These are phyloP conservation scores for Drosophila anomelani DNA, from an alignment of 2,888 invertebrate genomes.

Conservation along the genomic window DNA sequence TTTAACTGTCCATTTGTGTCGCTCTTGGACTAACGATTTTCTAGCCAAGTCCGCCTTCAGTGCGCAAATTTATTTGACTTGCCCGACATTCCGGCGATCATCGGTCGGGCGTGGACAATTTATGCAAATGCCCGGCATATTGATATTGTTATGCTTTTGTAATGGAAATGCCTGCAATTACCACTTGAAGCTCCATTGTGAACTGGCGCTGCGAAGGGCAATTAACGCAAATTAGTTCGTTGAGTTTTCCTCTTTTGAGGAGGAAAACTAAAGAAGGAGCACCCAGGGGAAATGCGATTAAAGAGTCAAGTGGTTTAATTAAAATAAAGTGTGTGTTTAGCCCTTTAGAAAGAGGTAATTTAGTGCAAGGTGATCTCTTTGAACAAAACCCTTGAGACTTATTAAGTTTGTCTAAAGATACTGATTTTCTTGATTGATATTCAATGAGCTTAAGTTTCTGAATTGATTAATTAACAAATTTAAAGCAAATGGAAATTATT, in stretches of 20 bases:
- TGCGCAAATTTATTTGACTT: slow-evolving; percentile 64
- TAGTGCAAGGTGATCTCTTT: neutral
- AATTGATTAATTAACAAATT: neutral
- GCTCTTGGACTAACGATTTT: slow-evolving; percentile 73
- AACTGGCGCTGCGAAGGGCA: slow-evolving; percentile 30
- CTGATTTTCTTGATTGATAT: neutral
- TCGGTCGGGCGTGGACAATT: slow-evolving; percentile 25
- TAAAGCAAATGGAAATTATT: neutral
- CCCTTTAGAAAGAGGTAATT: neutral
- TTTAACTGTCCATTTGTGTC: slow-evolving; percentile 74
- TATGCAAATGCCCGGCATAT: slow-evolving; percentile 46
- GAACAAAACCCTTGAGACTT: neutral
- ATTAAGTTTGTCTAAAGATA: neutral
- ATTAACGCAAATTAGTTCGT: slow-evolving; percentile 52
- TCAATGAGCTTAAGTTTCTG: neutral
- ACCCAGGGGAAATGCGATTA: slow-evolving; percentile 18
- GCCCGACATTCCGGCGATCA: slow-evolving; percentile 53
- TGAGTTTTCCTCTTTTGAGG: slow-evolving; percentile 6
- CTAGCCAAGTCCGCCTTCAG: slow-evolving; percentile 63
- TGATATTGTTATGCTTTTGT: slow-evolving; percentile 50
- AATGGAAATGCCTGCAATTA: slow-evolving; percentile 53
- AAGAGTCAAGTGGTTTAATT: slow-evolving; percentile 28
- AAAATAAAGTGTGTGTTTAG: slow-evolving; percentile 10
- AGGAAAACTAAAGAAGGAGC: slow-evolving; percentile 21
- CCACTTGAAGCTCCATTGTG: slow-evolving; percentile 54